These are phyloP conservation scores for Drosophila bocki DNA, from an alignment of 1,140 invertebrate genomes.

Conservation along the genomic window DNA sequence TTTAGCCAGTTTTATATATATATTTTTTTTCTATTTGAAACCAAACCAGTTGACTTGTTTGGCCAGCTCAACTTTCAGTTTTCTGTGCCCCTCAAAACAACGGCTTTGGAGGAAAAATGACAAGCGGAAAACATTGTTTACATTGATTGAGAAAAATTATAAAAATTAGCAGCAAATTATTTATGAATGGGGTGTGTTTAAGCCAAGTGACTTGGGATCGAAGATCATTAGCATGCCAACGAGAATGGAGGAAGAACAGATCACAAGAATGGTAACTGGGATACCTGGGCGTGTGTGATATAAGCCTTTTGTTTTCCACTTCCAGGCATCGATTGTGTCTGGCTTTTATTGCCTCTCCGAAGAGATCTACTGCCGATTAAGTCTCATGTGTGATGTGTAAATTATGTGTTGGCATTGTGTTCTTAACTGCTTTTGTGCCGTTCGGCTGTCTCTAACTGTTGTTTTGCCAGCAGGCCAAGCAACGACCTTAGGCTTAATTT, in stretches of 20 bases:
- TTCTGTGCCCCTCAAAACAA: constrained; percentile 11
- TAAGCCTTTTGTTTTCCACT: constrained; percentile 33
- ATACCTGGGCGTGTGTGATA: constrained; percentile 29
- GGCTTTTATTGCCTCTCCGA: constrained; percentile 24
- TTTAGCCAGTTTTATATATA: constrained; percentile 28
- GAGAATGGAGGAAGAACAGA: constrained; percentile 9
- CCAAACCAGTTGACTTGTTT: constrained; percentile 53
- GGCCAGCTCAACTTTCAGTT: constrained; percentile 60
- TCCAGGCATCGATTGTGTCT: constrained; percentile 33
- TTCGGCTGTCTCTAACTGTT: constrained; percentile 50
- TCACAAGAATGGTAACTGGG: constrained; percentile 7
- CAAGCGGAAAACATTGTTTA: constrained; percentile 64
- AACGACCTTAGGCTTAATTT: constrained; percentile 61
- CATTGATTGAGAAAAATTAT: constrained; percentile 52
- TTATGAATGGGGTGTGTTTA: constrained; percentile 52
- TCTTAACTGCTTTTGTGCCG: constrained; percentile 64
- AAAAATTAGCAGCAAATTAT: constrained; percentile 63
- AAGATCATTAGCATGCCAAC: constrained; percentile 54
- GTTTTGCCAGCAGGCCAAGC: constrained; percentile 43
- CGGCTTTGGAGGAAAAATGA: constrained; percentile 38
- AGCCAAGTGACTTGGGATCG: constrained; percentile 33
- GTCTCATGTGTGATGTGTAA: constrained; percentile 41
- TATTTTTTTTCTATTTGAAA: constrained; percentile 14
- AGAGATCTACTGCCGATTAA: constrained; percentile 41
- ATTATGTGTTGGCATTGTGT: constrained; percentile 52